Percentiles rank a stretch among this genome's conserved stretches.
phyloP scores from a whole-genome alignment of 2,888 invertebrate species.

The Mylabris sibirica region DNA sequence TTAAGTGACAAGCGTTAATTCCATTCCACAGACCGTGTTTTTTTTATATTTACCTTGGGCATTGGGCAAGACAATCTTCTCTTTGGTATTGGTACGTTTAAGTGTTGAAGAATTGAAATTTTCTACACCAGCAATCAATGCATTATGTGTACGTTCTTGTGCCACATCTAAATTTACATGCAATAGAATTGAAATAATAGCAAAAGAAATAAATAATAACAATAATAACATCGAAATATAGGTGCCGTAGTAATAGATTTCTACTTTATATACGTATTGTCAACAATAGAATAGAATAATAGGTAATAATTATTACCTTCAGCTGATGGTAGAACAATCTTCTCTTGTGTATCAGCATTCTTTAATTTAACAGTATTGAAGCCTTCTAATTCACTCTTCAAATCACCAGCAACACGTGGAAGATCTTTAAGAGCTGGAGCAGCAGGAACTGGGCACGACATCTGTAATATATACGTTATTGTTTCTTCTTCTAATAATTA shows the following conservation, averaged over 20 bases:
- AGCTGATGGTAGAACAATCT: conserved; percentile 90
- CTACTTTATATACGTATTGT: not conserved
- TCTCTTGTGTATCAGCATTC: conserved; percentile 89
- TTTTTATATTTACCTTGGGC: conserved; percentile 73
- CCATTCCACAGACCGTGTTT: conserved; percentile 6
- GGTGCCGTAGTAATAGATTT: conserved; percentile 20
- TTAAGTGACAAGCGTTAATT: not conserved
- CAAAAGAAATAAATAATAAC: conserved; percentile 16
- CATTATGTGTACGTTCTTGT: conserved; percentile 77
- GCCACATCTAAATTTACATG: conserved; percentile 68
- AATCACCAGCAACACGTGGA: conserved; percentile 87
- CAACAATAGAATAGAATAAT: too few species aligned
- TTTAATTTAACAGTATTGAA: conserved; percentile 90
- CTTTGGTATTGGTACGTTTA: conserved; percentile 79
- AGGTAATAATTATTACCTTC: conserved; percentile 86
- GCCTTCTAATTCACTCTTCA: conserved; percentile 90
- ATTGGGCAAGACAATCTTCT: conserved; percentile 84
- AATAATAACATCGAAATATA: conserved; percentile 31
- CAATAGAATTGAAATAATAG: conserved; percentile 18
- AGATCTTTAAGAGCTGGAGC: conserved; percentile 84
- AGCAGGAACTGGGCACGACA: conserved; percentile 61
- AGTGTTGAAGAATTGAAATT: conserved; percentile 76
- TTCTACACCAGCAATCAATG: conserved; percentile 79
- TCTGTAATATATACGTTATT: conserved; percentile 48
- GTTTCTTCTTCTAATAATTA: not conserved